Evolutionary conservation across 2,888 invertebrate genomes (phyloP).

Genomic region (Norana najaformis): DNA sequence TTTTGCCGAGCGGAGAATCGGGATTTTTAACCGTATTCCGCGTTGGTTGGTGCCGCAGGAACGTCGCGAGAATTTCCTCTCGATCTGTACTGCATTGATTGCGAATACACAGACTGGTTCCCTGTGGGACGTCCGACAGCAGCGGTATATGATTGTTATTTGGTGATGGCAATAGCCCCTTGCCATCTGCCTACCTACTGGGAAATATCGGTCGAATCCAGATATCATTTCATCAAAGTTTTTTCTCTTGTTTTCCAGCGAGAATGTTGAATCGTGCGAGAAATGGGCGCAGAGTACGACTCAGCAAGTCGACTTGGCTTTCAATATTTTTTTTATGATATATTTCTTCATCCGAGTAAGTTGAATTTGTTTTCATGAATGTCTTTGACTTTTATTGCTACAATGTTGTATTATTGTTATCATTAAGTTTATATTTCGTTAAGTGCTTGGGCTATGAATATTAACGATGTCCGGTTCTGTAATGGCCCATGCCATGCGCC

Average conservation of each 20-base stretch:
- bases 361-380: neutral
- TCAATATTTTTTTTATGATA: slow-evolving; percentile 99
- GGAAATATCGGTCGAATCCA: neutral
- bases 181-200: neutral
- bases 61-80: neutral
- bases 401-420: neutral
- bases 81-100: neutral
- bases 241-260: slow-evolving; percentile 37
- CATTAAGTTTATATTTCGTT: neutral
- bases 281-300: slow-evolving; percentile 99
- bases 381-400: neutral
- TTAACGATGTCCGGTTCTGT: too few species aligned
- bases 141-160: slow-evolving; percentile 22
- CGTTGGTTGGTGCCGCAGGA: neutral
- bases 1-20: neutral
- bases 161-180: neutral
- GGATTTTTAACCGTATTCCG: neutral
- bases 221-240: neutral
- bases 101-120: neutral
- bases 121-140: neutral
- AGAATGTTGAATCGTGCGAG: slow-evolving; percentile 91
- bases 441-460: neutral
- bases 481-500: too few species aligned
- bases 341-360: slow-evolving; percentile 80
- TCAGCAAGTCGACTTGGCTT: slow-evolving; percentile 99